Evolutionary conservation across 2,888 invertebrate species (phyloP).

Genomic region (Pardosa pseudoannulata): DNA sequence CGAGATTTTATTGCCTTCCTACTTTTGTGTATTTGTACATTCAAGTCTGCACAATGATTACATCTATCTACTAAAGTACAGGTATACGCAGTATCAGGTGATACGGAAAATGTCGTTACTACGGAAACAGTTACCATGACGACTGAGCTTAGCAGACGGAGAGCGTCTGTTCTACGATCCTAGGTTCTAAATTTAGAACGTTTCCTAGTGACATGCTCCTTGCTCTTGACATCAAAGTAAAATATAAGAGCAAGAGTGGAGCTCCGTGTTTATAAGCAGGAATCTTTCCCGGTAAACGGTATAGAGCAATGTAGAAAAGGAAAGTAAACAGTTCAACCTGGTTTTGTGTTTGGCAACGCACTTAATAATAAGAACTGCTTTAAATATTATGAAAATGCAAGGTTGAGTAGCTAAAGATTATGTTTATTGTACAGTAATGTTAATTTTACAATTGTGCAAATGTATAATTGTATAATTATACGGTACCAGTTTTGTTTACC

Average conservation of each 20-base stretch:
- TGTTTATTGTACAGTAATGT: too few species aligned
- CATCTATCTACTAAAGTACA: background rate
- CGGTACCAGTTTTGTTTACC: too few species aligned
- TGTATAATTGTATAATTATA: too few species aligned
- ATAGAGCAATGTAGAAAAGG: too few species aligned
- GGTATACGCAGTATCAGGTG: background rate
- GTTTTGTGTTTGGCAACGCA: too few species aligned
- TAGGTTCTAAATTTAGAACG: background rate
- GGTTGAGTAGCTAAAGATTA: too few species aligned
- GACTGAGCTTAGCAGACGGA: background rate
- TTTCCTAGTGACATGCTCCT: background rate
- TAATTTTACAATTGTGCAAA: too few species aligned
- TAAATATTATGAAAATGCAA: too few species aligned
- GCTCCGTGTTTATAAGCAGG: background rate
- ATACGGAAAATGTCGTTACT: conserved; percentile 8
- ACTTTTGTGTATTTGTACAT: background rate
- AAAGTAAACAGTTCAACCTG: too few species aligned
- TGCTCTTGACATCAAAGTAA: background rate
- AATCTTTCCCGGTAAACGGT: too few species aligned
- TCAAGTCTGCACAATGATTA: background rate
- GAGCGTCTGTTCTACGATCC: background rate
- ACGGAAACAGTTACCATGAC: background rate
- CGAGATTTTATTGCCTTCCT: too few species aligned
- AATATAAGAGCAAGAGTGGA: background rate
- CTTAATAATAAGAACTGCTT: too few species aligned